Conservation (phyloP, 2,888 invertebrate species). For the Eretmocerus hayati region DNA sequence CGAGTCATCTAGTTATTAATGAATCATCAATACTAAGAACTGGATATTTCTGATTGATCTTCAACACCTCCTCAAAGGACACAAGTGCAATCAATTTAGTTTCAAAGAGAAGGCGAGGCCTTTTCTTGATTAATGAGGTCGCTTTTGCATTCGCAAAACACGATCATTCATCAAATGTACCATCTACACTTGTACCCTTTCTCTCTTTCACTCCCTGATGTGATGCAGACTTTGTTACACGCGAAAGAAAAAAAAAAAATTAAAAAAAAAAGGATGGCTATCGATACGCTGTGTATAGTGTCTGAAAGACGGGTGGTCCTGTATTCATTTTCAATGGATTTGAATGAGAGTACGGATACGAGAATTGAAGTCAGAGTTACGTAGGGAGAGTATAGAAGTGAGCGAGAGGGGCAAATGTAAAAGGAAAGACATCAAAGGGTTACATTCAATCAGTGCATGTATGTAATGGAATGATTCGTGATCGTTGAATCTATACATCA, state of each 20-base stretch:
- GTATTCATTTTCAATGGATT: too few relatives aligned
- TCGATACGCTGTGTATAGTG: not conserved
- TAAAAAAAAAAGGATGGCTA: not conserved
- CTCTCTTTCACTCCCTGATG: not conserved
- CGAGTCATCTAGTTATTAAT: too few relatives aligned
- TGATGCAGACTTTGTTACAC: slow-evolving; percentile 13
- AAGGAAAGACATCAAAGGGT: not conserved
- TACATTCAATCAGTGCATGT: slow-evolving; percentile 14
- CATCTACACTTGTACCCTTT: too few relatives aligned
- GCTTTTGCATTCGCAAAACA: not conserved
- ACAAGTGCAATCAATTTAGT: too few relatives aligned
- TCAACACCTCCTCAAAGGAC: too few relatives aligned
- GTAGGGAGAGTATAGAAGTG: not conserved
- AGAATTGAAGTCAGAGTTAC: not conserved
- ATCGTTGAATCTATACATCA: too few relatives aligned
- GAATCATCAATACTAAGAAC: too few relatives aligned
- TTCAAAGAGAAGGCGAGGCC: too few relatives aligned
- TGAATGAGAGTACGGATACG: slow-evolving; percentile 1
- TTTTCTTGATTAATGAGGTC: not conserved
- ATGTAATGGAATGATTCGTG: slow-evolving; percentile 6
- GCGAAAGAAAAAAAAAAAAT: slow-evolving; percentile 4
- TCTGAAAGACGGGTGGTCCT: slow-evolving; percentile 15
- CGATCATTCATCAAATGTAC: not conserved
- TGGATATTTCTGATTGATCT: too few relatives aligned
- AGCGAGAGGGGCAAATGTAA: not conserved